phyloP scores from a whole-genome alignment of 2,797 vertebrate species.

The Lagocephalus sceleratus region DNA sequence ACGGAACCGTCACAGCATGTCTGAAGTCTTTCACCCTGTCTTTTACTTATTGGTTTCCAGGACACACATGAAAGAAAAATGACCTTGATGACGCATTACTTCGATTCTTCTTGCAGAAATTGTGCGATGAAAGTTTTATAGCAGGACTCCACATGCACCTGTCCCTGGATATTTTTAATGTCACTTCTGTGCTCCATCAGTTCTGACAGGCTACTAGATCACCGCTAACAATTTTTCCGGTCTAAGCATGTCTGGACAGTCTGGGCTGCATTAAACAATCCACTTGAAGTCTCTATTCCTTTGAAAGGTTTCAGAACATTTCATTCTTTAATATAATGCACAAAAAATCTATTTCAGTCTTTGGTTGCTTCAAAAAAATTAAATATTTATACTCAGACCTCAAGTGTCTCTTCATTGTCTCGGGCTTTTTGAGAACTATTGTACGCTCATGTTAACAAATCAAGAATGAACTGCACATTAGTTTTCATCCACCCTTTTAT shows the following conservation, averaged over 20 bases:
- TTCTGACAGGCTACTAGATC: constrained; percentile 57
- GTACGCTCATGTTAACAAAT: constrained; percentile 12
- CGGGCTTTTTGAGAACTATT: constrained; percentile 7
- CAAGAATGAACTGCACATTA: constrained; percentile 16
- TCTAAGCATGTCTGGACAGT: constrained; percentile 17
- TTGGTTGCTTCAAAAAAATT: neutral
- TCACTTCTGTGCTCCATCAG: constrained; percentile 64
- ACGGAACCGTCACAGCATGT: neutral
- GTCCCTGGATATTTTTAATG: constrained; percentile 66
- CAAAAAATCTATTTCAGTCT: constrained; percentile 6
- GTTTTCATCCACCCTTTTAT: constrained; percentile 10
- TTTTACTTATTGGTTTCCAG: constrained; percentile 31
- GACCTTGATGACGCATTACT: constrained; percentile 58
- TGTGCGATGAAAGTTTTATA: constrained; percentile 67
- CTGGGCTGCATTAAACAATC: neutral
- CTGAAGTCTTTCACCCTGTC: neutral
- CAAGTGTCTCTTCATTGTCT: constrained; percentile 15
- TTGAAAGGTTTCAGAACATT: constrained; percentile 12
- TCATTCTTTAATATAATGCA: constrained; percentile 12
- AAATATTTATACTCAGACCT: constrained; percentile 25
- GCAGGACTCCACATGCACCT: constrained; percentile 61
- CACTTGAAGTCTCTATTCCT: no score
- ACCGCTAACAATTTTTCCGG: constrained; percentile 14
- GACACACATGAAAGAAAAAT: constrained; percentile 69
- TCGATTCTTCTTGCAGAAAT: constrained; percentile 51